phyloP scores from a whole-genome alignment of 1,140 invertebrate genomes.

The Aphidius ervi region DNA sequence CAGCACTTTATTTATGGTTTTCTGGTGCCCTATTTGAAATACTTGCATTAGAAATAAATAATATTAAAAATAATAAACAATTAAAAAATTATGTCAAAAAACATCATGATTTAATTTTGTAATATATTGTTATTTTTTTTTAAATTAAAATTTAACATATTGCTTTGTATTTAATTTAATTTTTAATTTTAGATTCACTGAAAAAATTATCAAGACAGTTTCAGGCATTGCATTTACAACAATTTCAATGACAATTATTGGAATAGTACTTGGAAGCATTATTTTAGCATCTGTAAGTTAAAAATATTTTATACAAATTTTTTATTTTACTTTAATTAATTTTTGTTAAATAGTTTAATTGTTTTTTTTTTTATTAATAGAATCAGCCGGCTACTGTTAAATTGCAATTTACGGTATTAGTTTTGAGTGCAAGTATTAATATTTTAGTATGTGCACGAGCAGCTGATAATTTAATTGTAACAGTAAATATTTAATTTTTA shows the following conservation, averaged over 20 bases:
- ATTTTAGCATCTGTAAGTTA: slow-evolving; percentile 10
- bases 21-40: slow-evolving; percentile 29
- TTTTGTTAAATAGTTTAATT: neutral
- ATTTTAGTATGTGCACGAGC: slow-evolving; percentile 30
- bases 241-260: slow-evolving; percentile 8
- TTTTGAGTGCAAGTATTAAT: slow-evolving; percentile 24
- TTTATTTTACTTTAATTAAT: too few species aligned
- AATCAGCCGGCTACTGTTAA: slow-evolving; percentile 28
- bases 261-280: slow-evolving; percentile 15
- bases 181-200: neutral
- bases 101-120: slow-evolving; percentile 25
- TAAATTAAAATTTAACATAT: neutral
- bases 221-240: slow-evolving; percentile 9
- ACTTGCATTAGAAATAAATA: slow-evolving; percentile 16
- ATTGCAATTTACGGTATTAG: slow-evolving; percentile 22
- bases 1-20: slow-evolving; percentile 29
- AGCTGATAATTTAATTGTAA: slow-evolving; percentile 19
- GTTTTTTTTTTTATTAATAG: neutral
- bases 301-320: neutral
- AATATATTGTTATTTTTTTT: neutral
- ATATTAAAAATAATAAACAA: neutral
- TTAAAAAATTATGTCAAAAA: slow-evolving; percentile 22
- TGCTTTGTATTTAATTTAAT: neutral
- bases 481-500: slow-evolving; percentile 10
- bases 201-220: neutral